These are phyloP conservation scores for Mormyrops attenuatus DNA, from an alignment of 2,797 vertebrate species.

Conservation along the genomic window DNA sequence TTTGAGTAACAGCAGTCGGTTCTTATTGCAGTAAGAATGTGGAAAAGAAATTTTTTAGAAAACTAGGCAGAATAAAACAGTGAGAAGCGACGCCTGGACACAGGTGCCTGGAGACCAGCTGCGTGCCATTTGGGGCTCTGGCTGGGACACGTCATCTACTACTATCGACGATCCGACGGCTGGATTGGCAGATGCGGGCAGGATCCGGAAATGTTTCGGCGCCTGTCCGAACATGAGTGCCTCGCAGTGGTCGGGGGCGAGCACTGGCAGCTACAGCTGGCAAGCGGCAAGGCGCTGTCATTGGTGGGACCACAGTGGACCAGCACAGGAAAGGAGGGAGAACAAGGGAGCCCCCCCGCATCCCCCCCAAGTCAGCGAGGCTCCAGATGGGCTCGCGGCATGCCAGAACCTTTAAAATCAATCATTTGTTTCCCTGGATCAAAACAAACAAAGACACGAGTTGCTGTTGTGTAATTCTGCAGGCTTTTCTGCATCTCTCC, in stretches of 20 bases:
- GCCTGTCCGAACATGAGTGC: not conserved
- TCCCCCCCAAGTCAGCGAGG: not conserved
- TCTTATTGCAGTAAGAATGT: not conserved
- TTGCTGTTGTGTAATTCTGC: not conserved
- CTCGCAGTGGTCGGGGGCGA: not conserved
- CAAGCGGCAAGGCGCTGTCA: not conserved
- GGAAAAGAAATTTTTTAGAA: not conserved
- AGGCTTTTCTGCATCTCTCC: not conserved
- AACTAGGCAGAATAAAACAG: not conserved
- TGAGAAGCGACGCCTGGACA: not conserved
- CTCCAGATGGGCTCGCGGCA: not conserved
- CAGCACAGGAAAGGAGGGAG: not conserved
- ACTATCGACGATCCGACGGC: not conserved
- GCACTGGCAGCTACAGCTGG: slow-evolving; percentile 17
- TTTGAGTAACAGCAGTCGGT: not conserved
- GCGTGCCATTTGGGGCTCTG: not conserved
- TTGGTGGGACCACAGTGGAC: not conserved
- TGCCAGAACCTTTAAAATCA: not conserved
- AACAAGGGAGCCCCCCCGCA: not conserved
- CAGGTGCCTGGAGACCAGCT: not conserved
- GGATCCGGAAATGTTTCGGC: not conserved
- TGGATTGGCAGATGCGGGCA: not conserved
- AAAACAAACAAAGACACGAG: slow-evolving; percentile 14
- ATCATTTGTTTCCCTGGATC: slow-evolving; percentile 5
- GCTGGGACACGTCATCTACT: not conserved